Base-by-base conservation (phyloP, 1,140 invertebrate species). In the Mercenaria mercenaria region DNA sequence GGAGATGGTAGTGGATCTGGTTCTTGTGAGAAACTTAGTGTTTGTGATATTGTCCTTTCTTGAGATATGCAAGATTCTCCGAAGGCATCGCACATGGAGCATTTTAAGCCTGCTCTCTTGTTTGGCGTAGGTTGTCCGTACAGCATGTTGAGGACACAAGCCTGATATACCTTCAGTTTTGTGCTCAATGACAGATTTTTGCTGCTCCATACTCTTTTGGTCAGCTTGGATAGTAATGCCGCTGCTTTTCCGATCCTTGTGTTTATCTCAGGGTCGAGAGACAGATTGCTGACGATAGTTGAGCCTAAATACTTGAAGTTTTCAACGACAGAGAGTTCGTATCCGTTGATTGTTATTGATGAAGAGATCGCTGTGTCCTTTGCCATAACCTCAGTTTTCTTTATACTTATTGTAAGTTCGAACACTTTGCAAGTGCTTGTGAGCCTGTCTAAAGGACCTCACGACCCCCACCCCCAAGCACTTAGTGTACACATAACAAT, bases 31-130 rank as follows among this genome's bases (percentile, higher is more conserved):
- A n/a, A 77, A 37, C n/a, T 83, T 26, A 37, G 20, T 79, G 76
- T 92, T 72, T 26, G 89, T 29, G 83, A 91, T 39, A 13, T 41
- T 20, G 20, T 91, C 81, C 20, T 90, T 43, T 37, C 91, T 83
- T 11, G 23, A 26, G 20, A 90, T 90, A 29, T 56, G 34, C 8
- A 90, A 47, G 41, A 86, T 69, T 26, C 69, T 15, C 13, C 83
- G 29, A 15, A 87, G 76, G 52, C 87, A 87, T 8, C 69, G 37
- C 52, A 83, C 56, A 37, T 92, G 84, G 72, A 91, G 92, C 0
- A 34, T 23, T 6, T 92, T 74, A n/a, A 92, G 85, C 39, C 67
- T 43, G 20, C 56, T 50, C 41, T 61, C 79, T 15, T 92, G 82
- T 50, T 61, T 52, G n/a, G 23, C 69, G 86, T 91, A 84, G 3